Evolutionary conservation across 2,113 vertebrate species (phyloP).

Genomic region (Coregonus clupeaformis): DNA sequence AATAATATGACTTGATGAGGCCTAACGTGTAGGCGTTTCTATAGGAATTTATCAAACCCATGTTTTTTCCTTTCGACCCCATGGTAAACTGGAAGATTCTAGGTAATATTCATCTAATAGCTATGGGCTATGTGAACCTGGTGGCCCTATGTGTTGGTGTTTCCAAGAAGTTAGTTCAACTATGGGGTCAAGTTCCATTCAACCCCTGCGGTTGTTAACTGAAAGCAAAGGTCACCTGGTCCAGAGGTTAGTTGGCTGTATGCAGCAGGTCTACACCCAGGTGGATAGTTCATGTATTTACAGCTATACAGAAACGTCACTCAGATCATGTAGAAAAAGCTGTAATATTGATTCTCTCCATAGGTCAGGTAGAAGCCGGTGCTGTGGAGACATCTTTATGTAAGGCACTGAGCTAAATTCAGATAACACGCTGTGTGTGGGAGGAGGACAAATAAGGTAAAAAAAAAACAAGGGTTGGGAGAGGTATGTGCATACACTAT

Average conservation of each 20-base stretch:
- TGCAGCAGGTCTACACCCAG: neutral
- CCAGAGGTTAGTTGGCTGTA: neutral
- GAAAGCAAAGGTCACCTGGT: neutral
- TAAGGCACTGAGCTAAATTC: neutral
- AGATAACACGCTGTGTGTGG: neutral
- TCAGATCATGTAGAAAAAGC: neutral
- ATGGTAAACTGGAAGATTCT: too few relatives aligned
- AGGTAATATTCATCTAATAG: too few relatives aligned
- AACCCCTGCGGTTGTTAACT: neutral
- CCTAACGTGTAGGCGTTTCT: too few relatives aligned
- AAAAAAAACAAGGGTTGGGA: neutral
- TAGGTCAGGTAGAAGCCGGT: neutral
- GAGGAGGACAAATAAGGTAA: neutral
- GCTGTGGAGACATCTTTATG: neutral
- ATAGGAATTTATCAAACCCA: too few relatives aligned
- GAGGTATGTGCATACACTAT: neutral
- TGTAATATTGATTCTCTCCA: neutral
- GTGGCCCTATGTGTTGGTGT: too few relatives aligned
- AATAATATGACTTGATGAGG: too few relatives aligned
- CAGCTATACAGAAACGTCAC: neutral
- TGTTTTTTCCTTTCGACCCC: too few relatives aligned
- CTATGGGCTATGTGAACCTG: too few relatives aligned
- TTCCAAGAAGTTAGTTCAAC: too few relatives aligned
- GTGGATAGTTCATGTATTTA: neutral
- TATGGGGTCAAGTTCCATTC: too few relatives aligned